These are phyloP conservation scores for Augiades crinisus DNA, from an alignment of 2,888 invertebrate genomes.

Conservation along the genomic window DNA sequence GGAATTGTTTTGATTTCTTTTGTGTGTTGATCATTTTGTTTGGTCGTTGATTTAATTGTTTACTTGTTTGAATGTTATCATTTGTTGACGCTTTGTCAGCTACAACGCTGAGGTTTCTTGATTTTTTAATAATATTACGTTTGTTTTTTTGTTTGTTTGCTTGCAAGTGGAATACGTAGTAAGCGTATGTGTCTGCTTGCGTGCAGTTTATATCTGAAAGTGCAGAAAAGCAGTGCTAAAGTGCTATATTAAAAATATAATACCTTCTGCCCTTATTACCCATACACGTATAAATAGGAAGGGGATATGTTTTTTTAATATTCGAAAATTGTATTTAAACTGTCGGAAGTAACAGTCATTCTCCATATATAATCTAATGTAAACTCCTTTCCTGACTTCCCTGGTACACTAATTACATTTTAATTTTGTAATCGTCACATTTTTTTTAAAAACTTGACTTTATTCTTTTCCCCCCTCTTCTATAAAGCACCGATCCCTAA, in stretches of 20 bases:
- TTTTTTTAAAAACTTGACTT: too few relatives aligned
- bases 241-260: too few relatives aligned
- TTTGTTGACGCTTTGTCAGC: not conserved
- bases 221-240: conserved; percentile 26
- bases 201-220: conserved; percentile 30
- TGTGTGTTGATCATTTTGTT: not conserved
- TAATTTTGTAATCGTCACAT: too few relatives aligned
- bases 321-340: too few relatives aligned
- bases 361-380: too few relatives aligned
- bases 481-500: too few relatives aligned
- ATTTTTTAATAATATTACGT: conserved; percentile 12
- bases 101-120: not conserved
- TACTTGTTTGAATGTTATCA: not conserved
- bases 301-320: too few relatives aligned
- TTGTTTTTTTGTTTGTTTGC: conserved; percentile 24
- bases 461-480: too few relatives aligned
- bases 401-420: too few relatives aligned
- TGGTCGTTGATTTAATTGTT: not conserved
- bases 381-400: too few relatives aligned
- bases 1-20: conserved; percentile 9
- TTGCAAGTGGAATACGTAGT: conserved; percentile 24
- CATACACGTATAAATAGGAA: not conserved
- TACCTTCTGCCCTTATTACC: too few relatives aligned
- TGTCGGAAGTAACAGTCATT: too few relatives aligned
- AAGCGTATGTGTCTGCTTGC: conserved; percentile 7